phyloP scores from a whole-genome alignment of 2,113 vertebrate species.

The Theropithecus gelada region DNA sequence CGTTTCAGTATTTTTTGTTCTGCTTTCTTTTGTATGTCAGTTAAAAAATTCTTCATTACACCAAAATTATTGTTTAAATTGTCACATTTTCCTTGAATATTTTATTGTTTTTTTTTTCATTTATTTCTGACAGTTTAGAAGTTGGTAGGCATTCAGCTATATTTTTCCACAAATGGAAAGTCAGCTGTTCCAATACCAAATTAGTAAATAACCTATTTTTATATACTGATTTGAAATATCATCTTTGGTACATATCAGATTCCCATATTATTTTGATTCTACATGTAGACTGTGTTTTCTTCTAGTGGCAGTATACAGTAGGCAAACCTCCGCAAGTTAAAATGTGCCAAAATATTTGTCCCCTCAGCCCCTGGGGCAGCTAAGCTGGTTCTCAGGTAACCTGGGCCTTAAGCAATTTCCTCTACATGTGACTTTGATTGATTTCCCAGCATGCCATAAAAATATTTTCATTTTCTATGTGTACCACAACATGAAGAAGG shows the following conservation, averaged over 20 bases:
- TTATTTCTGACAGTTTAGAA: background rate
- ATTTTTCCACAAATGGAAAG: background rate
- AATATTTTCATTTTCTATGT: background rate
- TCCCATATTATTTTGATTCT: background rate
- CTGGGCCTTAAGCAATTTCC: background rate
- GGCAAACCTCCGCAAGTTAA: background rate
- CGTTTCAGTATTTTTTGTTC: background rate
- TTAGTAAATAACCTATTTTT: background rate
- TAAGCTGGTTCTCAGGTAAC: background rate
- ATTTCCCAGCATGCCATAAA: background rate
- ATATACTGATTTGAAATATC: background rate
- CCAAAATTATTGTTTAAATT: background rate
- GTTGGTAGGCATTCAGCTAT: background rate
- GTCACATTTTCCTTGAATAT: background rate
- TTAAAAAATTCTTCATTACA: constrained; percentile 4
- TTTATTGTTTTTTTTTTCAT: background rate
- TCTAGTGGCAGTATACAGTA: background rate
- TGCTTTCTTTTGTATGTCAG: background rate
- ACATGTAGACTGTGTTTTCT: background rate
- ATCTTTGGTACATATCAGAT: background rate
- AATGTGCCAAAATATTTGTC: background rate
- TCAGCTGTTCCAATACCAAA: background rate
- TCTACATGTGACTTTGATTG: background rate
- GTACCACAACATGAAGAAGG: background rate
- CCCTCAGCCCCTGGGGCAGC: background rate